phyloP scores from a whole-genome alignment of 1,140 invertebrate species.

The Camponotus vicinus region DNA sequence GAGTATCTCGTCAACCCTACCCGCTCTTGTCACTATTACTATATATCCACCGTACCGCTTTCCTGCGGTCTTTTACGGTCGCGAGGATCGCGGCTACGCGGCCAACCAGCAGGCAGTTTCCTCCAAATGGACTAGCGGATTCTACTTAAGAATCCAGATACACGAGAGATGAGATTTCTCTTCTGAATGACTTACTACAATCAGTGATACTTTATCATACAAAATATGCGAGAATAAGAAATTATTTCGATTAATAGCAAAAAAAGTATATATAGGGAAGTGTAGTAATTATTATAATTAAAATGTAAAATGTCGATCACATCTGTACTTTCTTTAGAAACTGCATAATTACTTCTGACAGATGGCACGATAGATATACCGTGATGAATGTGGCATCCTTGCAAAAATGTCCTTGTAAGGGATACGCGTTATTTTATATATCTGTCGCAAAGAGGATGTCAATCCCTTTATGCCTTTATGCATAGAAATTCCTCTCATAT shows the following conservation, averaged over 20 bases:
- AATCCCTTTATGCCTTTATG: background rate
- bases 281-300: background rate
- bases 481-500: slow-evolving; percentile 15
- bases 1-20: slow-evolving; percentile 68
- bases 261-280: background rate
- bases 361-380: background rate
- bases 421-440: background rate
- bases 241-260: slow-evolving; percentile 1
- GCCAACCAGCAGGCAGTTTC: slow-evolving; percentile 14
- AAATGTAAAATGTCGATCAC: background rate
- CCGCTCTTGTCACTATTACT: slow-evolving; percentile 63
- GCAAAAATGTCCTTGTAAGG: background rate
- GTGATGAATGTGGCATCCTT: background rate
- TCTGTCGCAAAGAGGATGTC: background rate
- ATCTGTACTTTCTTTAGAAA: background rate
- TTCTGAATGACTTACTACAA: background rate
- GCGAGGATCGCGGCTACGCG: slow-evolving; percentile 61
- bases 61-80: slow-evolving; percentile 67
- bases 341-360: slow-evolving; percentile 1
- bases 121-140: slow-evolving; percentile 22
- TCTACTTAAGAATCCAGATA: slow-evolving; percentile 7
- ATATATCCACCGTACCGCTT: slow-evolving; percentile 6
- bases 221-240: background rate
- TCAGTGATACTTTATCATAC: background rate
- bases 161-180: slow-evolving; percentile 5